Evolutionary conservation across 2,888 invertebrate genomes (phyloP), one percentile per base, ranked within the genome.

Genomic region (Metacarcinus magister): DNA sequence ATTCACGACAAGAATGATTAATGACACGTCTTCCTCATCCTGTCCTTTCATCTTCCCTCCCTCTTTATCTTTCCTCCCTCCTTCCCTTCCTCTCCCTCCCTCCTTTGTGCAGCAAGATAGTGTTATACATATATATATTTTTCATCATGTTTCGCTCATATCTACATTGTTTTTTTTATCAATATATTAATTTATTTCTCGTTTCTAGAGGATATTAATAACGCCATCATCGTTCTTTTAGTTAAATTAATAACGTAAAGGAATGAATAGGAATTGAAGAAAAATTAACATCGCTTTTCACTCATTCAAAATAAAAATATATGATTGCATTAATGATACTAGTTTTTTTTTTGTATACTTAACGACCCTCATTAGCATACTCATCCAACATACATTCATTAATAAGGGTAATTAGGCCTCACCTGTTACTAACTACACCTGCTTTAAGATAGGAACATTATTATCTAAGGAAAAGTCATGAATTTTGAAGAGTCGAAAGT

Each of bases 31-130:
- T 67, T 67, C 67, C 67, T 67, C 67, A 67, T 67, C 67, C 67
- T n/a, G 67, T 67, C 67, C 67, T 67, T 67, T 67, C 67, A 67
- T 67, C 67, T 67, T 67, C 67, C 3, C 67, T 67, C 67, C 67
- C 67, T 67, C 67, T 67, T 67, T 67, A 67, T 67, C 67, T n/a
- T n/a, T n/a, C 67, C 16, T n/a, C n/a, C 67, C 67, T n/a, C 67
- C 23, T n/a, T n/a, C 23, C 67, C 67, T n/a, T 48, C 48, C 23
- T n/a, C 67, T n/a, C 67, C 23, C 67, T n/a, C 23, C 67, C 67
- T n/a, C 23, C 67, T 67, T 67, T 67, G 67, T 67, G 16, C 54
- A 13, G 54, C 54, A 54, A 13, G 54, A 2, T 67, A n/a, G n/a
- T 23, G 67, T 32, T 82, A 32, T 75, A n/a, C 23, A 7, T 75